Evolutionary conservation across 1,140 invertebrate species (phyloP).

Genomic region (Macrosteles quadrilineatus): DNA sequence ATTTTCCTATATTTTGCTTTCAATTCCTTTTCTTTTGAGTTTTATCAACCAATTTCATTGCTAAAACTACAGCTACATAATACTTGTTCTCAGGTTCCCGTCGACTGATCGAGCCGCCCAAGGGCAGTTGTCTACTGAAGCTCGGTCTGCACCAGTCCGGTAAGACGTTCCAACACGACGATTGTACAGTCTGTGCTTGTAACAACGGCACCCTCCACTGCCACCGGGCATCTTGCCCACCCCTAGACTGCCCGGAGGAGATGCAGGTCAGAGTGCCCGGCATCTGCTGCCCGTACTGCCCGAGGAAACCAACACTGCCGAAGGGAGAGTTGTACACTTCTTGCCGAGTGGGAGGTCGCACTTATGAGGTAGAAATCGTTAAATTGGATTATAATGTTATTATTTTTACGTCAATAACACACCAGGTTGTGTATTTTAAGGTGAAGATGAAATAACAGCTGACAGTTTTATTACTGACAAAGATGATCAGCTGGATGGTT

Average conservation of each 20-base stretch:
- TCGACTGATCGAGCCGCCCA: constrained; percentile 50
- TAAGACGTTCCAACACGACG: constrained; percentile 66
- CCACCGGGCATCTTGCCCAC: constrained; percentile 73
- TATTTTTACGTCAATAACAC: too few relatives aligned
- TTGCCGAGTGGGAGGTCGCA: constrained; percentile 63
- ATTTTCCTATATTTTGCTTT: too few relatives aligned
- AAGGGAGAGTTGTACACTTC: constrained; percentile 60
- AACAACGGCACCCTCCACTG: constrained; percentile 75
- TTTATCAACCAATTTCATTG: too few relatives aligned
- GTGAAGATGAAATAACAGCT: too few relatives aligned
- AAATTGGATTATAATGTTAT: constrained; percentile 21
- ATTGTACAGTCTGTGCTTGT: constrained; percentile 85
- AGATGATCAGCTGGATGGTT: too few relatives aligned
- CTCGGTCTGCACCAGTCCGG: constrained; percentile 62
- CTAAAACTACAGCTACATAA: too few relatives aligned
- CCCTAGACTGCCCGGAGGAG: constrained; percentile 74
- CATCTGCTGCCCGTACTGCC: constrained; percentile 77
- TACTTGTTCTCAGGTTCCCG: constrained; percentile 44
- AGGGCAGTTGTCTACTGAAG: constrained; percentile 69
- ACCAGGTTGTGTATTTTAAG: too few relatives aligned
- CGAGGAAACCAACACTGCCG: constrained; percentile 48
- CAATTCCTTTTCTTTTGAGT: too few relatives aligned
- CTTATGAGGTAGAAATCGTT: constrained; percentile 61
- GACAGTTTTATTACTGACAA: too few relatives aligned
- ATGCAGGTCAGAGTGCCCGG: constrained; percentile 63